Evolutionary conservation across 23 tunicate species (phyloP), one percentile per base, ranked within the genome.

Genomic region (Halocynthia roretzi): DNA sequence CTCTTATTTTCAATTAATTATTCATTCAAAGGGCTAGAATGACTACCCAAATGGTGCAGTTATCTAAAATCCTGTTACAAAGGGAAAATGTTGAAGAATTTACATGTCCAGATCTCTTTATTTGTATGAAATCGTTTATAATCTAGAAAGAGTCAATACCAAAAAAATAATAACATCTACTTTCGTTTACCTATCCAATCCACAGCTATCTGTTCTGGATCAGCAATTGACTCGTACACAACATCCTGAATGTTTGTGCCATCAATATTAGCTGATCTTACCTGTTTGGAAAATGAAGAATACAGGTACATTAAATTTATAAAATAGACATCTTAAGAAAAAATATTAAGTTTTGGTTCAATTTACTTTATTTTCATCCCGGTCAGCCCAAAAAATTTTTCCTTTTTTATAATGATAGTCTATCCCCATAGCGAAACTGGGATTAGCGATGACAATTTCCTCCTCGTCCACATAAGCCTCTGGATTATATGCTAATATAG

Each of bases 131-230:
- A 31, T 31, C 44, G 4, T 31, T 31, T 4, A 31, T 31, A 31
- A 57, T 11, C 62, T 11, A 57, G 12, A 57, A 11, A 57, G 11
- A 57, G 11, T 57, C 14, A 57, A 31, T 31, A 31, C 44, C 44
- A 31, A 31, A 4, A 31, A 31, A 31, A 31, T 31, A 31, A 31
- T 31, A 0, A 31, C 44, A 31, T 31, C 2, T 31, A 31, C 44
- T 31, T 31, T 31, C 44, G 44, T 31, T 17, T 81, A 83, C 86
- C 95, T 14, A 88, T 83, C 95, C 95, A 88, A 73, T 88, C 95
- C 31, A 88, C 95, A 18, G 95, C 95, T 6, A 88, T 62, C 17
- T 88, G 87, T 58, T 88, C 95, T 9, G 95, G 95, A 53, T 88
- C 84, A 21, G 14, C 48, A 14, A 88, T 73, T 19, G 81, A 65